Evolutionary conservation across 2,888 invertebrate species (phyloP).

Genomic region (Xanthorhoe spadicearia): DNA sequence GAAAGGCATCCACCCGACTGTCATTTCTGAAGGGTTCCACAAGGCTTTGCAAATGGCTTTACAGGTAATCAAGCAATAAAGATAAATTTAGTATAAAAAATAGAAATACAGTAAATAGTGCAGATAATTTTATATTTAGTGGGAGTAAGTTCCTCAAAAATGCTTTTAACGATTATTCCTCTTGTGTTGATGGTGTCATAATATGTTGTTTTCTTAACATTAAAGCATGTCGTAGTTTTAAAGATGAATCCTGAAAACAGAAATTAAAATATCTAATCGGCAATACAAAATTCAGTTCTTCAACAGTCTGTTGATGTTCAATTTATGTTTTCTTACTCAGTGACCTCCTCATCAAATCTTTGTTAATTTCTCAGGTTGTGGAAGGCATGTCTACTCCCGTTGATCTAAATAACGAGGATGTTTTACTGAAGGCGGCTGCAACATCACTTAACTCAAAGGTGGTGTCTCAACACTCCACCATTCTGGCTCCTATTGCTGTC

Average conservation of each 20-base stretch:
- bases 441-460: conserved; percentile 99
- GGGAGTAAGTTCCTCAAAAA: too few species aligned
- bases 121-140: too few species aligned
- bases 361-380: conserved; percentile 86
- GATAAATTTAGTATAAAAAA: neutral
- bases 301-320: too few species aligned
- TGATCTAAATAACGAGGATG: conserved; percentile 93
- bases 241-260: too few species aligned
- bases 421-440: conserved; percentile 96
- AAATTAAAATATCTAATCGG: neutral
- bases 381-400: conserved; percentile 93
- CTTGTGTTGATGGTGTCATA: too few species aligned
- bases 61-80: conserved; percentile 63
- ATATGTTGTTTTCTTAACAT: too few species aligned
- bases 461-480: conserved; percentile 98
- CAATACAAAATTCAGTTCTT: too few species aligned
- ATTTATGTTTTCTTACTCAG: neutral
- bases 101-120: too few species aligned
- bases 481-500: conserved; percentile 98
- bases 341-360: neutral
- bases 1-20: conserved; percentile 98
- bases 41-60: conserved; percentile 91
- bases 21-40: conserved; percentile 98
- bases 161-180: too few species aligned
- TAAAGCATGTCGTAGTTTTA: too few species aligned